Evolutionary conservation across 2,113 vertebrate species (phyloP).

Genomic region (Vanacampus margaritifer): DNA sequence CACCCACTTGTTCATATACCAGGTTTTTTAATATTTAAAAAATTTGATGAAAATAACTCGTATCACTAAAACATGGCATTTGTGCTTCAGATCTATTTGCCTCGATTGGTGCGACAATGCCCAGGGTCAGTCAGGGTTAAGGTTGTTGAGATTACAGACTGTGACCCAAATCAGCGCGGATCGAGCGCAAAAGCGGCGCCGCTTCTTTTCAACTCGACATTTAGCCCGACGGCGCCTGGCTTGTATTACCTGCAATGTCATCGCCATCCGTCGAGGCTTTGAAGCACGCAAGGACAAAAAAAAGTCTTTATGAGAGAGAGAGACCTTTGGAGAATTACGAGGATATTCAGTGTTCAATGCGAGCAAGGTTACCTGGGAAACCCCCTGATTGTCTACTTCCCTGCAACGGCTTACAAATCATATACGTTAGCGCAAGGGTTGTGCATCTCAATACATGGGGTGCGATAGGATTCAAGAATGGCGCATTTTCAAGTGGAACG

Average conservation of each 20-base stretch:
- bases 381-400: not conserved
- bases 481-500: no score
- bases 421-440: no score
- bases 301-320: not conserved
- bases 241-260: not conserved
- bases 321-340: not conserved
- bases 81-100: not conserved
- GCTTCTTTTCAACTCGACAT: slow-evolving; percentile 12
- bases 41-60: not conserved
- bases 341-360: not conserved
- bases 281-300: not conserved
- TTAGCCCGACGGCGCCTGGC: slow-evolving; percentile 6
- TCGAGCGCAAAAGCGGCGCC: slow-evolving; percentile 14
- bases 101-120: slow-evolving; percentile 8
- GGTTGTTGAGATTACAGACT: slow-evolving; percentile 47
- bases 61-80: not conserved
- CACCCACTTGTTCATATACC: not conserved
- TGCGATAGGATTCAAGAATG: no score
- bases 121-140: slow-evolving; percentile 41
- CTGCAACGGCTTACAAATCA: not conserved
- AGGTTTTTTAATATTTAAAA: not conserved
- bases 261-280: not conserved
- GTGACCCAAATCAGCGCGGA: slow-evolving; percentile 38
- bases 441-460: no score
- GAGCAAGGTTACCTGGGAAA: not conserved